phyloP scores from a whole-genome alignment of 2,797 vertebrate species.

The Nasua narica region DNA sequence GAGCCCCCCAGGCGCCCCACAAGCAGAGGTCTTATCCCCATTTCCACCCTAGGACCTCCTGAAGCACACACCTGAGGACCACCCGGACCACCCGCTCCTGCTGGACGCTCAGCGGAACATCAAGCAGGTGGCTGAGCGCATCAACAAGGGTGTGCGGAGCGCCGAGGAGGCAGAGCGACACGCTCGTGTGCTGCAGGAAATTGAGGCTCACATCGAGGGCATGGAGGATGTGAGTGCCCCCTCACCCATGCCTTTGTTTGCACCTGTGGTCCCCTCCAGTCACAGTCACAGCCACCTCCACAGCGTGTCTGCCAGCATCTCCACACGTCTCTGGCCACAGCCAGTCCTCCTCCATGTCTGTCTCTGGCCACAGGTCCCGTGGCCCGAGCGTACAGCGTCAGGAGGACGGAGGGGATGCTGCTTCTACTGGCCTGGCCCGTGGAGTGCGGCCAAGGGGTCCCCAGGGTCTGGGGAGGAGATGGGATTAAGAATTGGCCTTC shows the following conservation, averaged over 20 bases:
- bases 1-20: neutral
- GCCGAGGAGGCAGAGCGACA: conserved; percentile 97
- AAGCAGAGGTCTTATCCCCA: neutral
- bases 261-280: neutral
- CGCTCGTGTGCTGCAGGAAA: conserved; percentile 96
- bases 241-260: rapidly evolving
- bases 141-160: conserved; percentile 95
- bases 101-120: conserved; percentile 95
- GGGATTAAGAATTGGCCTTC: neutral
- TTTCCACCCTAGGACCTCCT: conserved; percentile 89
- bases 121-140: conserved; percentile 95
- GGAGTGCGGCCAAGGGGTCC: neutral
- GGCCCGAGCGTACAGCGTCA: neutral
- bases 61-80: conserved; percentile 96
- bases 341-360: neutral
- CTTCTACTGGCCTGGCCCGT: neutral
- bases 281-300: neutral
- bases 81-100: conserved; percentile 92
- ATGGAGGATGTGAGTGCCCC: conserved; percentile 91
- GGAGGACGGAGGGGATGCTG: neutral
- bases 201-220: conserved; percentile 97
- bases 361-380: neutral
- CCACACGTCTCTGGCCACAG: neutral
- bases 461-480: neutral
- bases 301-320: neutral